Base-by-base conservation (phyloP, 1,140 invertebrate species). In the Stegodyphus mimosarum region DNA sequence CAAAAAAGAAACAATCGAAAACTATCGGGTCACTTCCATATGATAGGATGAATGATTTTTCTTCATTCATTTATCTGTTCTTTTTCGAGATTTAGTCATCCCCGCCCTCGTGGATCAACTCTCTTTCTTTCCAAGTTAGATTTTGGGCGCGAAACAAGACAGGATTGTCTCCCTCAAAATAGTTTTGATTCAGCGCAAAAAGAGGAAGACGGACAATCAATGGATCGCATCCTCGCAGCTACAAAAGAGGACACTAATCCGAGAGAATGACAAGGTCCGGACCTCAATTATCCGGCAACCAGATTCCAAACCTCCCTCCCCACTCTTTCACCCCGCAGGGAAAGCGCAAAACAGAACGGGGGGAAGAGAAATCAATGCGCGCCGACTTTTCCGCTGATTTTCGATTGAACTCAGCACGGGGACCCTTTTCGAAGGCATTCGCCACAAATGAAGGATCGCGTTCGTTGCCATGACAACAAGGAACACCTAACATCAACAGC, bases 201-300 rank as follows among this genome's bases (percentile, higher is more conserved):
- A 84, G 64, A 60, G 81, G 50, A 7, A 6, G 53, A n/a, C 18
- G 55, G 60, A 48, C 81, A 84, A 84, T 84, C 81, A 84, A 84
- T 84, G 73, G 48, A 73, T 74, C 63, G 33, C 66, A 70, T 80
- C 77, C 77, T 50, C 72, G 50, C 66, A 66, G 17, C 48, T 9
- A 52, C n/a, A 50, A 84, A 84, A 75, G 81, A 76, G 81, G 81
- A 84, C 71, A 84, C 72, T 84, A 84, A 84, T 84, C 81, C 81
- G 81, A 73, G 17, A 84, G 81, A 84, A 84, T 84, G 81, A 84
- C 81, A 84, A 84, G 81, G 81, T 84, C 81, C 66, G 81, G 81
- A 84, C 81, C 81, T 84, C 81, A 84, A 84, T 84, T 84, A 84
- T 84, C 81, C 81, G 71, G 81, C 72, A 75, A 75, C 81, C 81